Percentiles rank a stretch among this genome's conserved stretches.
These are phyloP conservation scores for Euphonia xanthogaster DNA, from an alignment of 2,797 vertebrate species.

Conservation along the genomic window DNA sequence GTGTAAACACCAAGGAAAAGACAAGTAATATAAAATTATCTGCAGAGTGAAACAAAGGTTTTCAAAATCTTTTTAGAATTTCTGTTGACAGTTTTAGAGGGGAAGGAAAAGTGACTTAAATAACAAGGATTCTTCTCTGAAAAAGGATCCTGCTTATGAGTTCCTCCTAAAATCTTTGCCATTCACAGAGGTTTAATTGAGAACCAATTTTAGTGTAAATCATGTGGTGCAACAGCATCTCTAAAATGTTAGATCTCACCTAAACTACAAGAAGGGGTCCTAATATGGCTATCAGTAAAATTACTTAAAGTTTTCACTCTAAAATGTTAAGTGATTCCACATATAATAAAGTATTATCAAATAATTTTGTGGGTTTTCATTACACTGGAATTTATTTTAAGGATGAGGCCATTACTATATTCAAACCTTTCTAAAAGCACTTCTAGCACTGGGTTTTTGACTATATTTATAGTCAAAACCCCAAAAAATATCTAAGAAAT, in stretches of 20 bases:
- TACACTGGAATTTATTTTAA: background rate
- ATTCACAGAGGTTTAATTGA: background rate
- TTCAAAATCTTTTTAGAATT: background rate
- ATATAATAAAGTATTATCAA: background rate
- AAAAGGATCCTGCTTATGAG: background rate
- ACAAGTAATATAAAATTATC: background rate
- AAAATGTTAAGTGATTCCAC: background rate
- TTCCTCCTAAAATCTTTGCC: background rate
- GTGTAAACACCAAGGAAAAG: background rate
- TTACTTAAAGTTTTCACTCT: background rate
- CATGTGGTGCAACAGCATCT: background rate
- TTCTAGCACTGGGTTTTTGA: too few relatives aligned
- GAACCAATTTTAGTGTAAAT: background rate
- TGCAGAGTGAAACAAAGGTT: background rate
- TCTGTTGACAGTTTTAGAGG: background rate
- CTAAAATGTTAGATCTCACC: background rate
- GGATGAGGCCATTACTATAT: background rate
- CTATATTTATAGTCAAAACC: background rate
- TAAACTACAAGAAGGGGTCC: background rate
- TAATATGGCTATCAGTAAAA: background rate
- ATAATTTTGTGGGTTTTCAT: background rate
- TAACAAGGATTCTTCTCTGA: background rate
- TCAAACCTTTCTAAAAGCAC: background rate
- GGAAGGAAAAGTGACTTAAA: background rate
- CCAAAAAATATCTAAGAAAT: background rate